A percentile compares a stretch with the other conserved stretches of the same genome.
These are phyloP conservation scores for Sebastes goodei DNA, from an alignment of 2,797 vertebrate genomes.

Conservation along the genomic window DNA sequence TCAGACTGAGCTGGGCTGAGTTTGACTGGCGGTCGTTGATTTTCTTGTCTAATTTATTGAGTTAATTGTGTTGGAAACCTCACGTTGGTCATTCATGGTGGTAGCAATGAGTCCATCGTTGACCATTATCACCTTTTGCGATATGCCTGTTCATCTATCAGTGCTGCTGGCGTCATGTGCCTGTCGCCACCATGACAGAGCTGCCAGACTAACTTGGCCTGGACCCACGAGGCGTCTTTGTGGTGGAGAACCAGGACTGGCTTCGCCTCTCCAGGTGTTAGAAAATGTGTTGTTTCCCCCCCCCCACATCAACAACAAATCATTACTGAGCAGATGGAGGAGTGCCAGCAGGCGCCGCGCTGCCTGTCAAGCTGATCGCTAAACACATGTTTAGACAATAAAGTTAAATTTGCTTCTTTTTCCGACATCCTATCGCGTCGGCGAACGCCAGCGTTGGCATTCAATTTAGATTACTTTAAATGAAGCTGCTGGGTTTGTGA, in stretches of 20 bases:
- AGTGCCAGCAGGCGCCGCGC: constrained; percentile 47
- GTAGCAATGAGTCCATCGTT: not conserved
- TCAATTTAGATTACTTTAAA: constrained; percentile 30
- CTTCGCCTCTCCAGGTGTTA: constrained; percentile 64
- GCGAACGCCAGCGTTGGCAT: constrained; percentile 7
- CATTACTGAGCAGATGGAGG: constrained; percentile 68
- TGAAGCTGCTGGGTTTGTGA: constrained; percentile 32
- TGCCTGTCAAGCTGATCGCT: constrained; percentile 60
- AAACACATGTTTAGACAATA: constrained; percentile 58
- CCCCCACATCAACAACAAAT: constrained; percentile 50
- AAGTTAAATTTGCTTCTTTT: constrained; percentile 60
- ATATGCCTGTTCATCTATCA: constrained; percentile 11
- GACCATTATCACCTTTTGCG: constrained; percentile 1
- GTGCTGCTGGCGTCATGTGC: not conserved
- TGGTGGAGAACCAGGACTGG: constrained; percentile 3
- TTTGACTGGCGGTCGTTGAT: not conserved
- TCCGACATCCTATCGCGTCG: constrained; percentile 2
- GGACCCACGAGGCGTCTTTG: constrained; percentile 25
- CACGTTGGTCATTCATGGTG: not conserved
- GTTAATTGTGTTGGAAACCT: not conserved
- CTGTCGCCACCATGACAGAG: constrained; percentile 52
- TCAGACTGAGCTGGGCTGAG: not conserved
- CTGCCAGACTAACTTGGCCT: constrained; percentile 34
- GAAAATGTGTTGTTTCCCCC: constrained; percentile 32
- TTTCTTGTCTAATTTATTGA: not conserved